phyloP scores from a whole-genome alignment of 2,888 invertebrate species.

The Caenorhabditis japonica region DNA sequence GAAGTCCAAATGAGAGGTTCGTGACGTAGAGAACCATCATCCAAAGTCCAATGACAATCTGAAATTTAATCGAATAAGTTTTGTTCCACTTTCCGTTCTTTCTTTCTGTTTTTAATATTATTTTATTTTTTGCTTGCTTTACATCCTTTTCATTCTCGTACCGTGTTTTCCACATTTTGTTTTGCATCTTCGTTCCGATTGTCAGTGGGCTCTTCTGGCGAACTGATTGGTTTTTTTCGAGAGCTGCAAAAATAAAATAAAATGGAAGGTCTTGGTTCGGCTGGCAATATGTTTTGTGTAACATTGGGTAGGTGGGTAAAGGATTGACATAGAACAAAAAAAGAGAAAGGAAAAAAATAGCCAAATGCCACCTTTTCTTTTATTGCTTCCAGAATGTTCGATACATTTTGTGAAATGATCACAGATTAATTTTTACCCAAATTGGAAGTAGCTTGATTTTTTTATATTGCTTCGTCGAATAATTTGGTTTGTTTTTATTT shows the following conservation, averaged over 20 bases:
- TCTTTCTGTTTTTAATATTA: not conserved
- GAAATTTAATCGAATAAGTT: not conserved
- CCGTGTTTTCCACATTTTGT: conserved; percentile 36
- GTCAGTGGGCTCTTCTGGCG: conserved; percentile 19
- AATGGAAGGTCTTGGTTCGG: conserved; percentile 5
- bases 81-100: not conserved
- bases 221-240: conserved; percentile 40
- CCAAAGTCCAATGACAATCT: conserved; percentile 50
- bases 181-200: conserved; percentile 31
- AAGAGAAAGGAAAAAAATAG: not conserved
- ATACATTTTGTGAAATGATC: too few species aligned
- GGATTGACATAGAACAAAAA: not conserved
- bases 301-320: conserved; percentile 14
- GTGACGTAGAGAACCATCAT: conserved; percentile 42
- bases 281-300: conserved; percentile 33
- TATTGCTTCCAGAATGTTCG: too few species aligned
- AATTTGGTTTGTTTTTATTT: too few species aligned
- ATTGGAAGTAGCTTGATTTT: too few species aligned
- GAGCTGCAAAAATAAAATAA: conserved; percentile 26
- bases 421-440: too few species aligned
- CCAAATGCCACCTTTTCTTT: not conserved
- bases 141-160: not conserved
- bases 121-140: not conserved
- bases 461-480: too few species aligned
- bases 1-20: conserved; percentile 43